Evolutionary conservation across 2,888 invertebrate genomes (phyloP), one percentile per base, ranked within the genome.

Genomic region (Sialis lutaria): DNA sequence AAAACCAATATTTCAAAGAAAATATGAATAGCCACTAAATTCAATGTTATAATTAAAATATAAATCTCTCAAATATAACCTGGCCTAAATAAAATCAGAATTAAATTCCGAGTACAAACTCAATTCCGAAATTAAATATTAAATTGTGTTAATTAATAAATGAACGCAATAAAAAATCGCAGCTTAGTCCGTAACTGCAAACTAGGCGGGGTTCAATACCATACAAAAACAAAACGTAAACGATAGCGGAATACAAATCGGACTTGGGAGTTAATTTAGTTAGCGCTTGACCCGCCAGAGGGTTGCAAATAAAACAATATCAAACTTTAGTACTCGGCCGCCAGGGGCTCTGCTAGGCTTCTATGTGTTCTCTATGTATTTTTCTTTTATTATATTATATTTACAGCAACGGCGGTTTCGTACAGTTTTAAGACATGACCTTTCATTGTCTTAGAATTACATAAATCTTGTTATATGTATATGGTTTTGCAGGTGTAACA

Each of bases 291-390:
- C 63, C 63, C 60, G 62, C 57, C 57, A 58, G 60, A 60, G 59
- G 59, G 58, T 60, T 56, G 60, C 62, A 59, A 63, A 64, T 64
- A 64, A 64, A 64, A 62, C 65, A 64, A 64, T 65, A 64, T 64
- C 63, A 65, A 64, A 64, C 62, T 65, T 64, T 64, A 65, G 63
- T 64, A 59, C 60, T 47, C 55, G 54, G 58, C 53, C 62, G 54
- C 60, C 51, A 52, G 58, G 55, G 60, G 55, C 52, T 40, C 52
- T 53, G 53, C 30, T 13, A 35, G 22, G 35, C 35, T 35, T 37
- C 37, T 37, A n/a, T n/a, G 37, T 8, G 37, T n/a, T 37, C 37
- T 37, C 12, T 37, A 37, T 37, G 12, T n/a, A 37, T 37, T 12
- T 37, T 37, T 10, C 37, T 37, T 37, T 37, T 37, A 37, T 37